Base-by-base conservation (phyloP, 2,797 vertebrate genomes). In the Thunnus albacares region DNA sequence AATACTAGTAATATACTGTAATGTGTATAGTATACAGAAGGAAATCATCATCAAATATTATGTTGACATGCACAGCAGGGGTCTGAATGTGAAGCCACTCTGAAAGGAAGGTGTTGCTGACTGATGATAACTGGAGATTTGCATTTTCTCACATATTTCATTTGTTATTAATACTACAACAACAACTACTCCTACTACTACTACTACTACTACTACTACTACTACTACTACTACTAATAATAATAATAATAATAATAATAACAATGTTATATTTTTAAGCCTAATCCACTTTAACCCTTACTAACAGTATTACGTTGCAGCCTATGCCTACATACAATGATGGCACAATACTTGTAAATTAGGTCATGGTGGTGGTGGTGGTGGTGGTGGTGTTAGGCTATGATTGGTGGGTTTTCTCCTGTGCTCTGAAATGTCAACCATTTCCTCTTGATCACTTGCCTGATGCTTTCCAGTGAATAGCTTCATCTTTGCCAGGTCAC, bases 381-480 rank as follows among this genome's bases (percentile, higher is more conserved):
- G 41, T 43, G 13, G 41, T 41, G 38, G 41, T 47, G 14, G 6
- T 61, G 11, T 18, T 10, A 6, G 30, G 10, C 24, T 55, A 18
- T 41, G 3, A 38, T 13, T 3, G 3, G 1, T 30, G 22, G 0
- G 6, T 30, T 74, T 66, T 62, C 41, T 71, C 5, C 41, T 33
- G 2, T 77, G 75, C 66, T 72, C 20, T 58, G 51, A 67, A 81
- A 62, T 51, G 43, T 75, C 52, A 72, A 18, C 35, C 38, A 68
- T 70, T 84, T 79, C 52, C 62, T 81, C 53, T 57, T 52, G 28
- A 71, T 77, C 38, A 61, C 51, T 13, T 17, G 24, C 26, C 15
- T 14, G 13, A 43, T 70, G 38, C 14, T 59, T 71, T 43, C 12
- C 55, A 51, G 38, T 22, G n/a, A 76, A 81, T 18, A 73, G 18